Conservation (phyloP, 2,888 invertebrate genomes). For the Girardia tigrina region DNA sequence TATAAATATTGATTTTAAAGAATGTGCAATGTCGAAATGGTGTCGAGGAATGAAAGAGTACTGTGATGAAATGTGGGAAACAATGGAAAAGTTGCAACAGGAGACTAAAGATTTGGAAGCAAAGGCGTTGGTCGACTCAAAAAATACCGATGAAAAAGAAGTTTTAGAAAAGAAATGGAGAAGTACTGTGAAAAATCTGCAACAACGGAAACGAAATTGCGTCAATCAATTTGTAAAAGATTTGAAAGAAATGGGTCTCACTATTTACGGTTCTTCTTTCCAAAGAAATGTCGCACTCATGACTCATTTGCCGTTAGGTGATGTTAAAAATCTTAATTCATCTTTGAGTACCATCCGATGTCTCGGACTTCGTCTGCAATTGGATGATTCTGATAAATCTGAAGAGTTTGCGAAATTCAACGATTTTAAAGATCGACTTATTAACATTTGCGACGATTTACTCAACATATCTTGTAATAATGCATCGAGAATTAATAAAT, state of each 20-base stretch:
- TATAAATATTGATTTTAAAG: background rate
- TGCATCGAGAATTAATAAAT: background rate
- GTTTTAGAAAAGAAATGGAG: background rate
- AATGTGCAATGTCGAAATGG: background rate
- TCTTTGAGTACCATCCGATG: background rate
- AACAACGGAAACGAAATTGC: slow-evolving; percentile 70
- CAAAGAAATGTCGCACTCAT: background rate
- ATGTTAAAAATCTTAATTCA: background rate
- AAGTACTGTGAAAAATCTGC: slow-evolving; percentile 50
- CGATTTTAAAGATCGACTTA: background rate
- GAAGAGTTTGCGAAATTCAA: slow-evolving; percentile 1
- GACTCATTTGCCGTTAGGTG: slow-evolving; percentile 13
- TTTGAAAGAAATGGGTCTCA: background rate
- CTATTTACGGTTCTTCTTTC: background rate
- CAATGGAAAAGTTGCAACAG: background rate
- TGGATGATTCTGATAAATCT: background rate
- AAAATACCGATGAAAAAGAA: background rate
- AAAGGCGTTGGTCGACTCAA: background rate
- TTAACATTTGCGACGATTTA: background rate
- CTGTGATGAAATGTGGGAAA: background rate
- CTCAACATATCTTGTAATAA: background rate
- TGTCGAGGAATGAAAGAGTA: background rate
- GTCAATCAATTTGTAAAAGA: slow-evolving; percentile 69
- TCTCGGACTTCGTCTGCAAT: background rate
- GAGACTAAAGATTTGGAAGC: background rate